Evolutionary conservation across 2,888 invertebrate genomes (phyloP).

Genomic region (Danaus chrysippus): DNA sequence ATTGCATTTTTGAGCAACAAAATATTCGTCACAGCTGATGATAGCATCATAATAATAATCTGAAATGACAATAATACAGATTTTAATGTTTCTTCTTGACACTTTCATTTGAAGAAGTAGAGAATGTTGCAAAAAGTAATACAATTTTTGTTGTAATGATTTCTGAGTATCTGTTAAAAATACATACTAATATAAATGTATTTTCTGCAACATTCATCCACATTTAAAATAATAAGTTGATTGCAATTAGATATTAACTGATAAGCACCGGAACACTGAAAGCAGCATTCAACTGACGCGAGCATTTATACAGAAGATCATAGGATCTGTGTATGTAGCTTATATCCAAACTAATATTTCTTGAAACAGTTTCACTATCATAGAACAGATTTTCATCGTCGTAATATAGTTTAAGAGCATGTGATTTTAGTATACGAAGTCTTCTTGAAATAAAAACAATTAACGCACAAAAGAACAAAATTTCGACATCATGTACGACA

Average conservation of each 20-base stretch:
- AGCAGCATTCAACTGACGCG: slow-evolving; percentile 15
- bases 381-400: slow-evolving; percentile 16
- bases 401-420: slow-evolving; percentile 44
- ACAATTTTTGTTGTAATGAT: no score
- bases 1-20: slow-evolving; percentile 51
- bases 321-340: slow-evolving; percentile 44
- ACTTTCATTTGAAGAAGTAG: no score
- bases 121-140: no score
- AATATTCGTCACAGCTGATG: slow-evolving; percentile 53
- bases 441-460: slow-evolving; percentile 45
- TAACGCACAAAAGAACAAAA: slow-evolving; percentile 46
- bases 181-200: no score
- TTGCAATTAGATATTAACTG: not conserved
- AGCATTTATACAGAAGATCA: slow-evolving; percentile 19
- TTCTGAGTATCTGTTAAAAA: no score
- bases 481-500: slow-evolving; percentile 51
- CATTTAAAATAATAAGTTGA: not conserved
- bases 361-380: slow-evolving; percentile 45
- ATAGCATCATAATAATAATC: slow-evolving; percentile 51
- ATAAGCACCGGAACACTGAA: slow-evolving; percentile 19
- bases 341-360: slow-evolving; percentile 47
- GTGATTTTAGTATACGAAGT: slow-evolving; percentile 51
- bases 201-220: not conserved
- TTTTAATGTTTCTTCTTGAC: not conserved
- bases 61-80: slow-evolving; percentile 35